Evolutionary conservation across 2,797 vertebrate genomes (phyloP), one percentile per base, ranked within the genome.

Genomic region (Lates japonicus): DNA sequence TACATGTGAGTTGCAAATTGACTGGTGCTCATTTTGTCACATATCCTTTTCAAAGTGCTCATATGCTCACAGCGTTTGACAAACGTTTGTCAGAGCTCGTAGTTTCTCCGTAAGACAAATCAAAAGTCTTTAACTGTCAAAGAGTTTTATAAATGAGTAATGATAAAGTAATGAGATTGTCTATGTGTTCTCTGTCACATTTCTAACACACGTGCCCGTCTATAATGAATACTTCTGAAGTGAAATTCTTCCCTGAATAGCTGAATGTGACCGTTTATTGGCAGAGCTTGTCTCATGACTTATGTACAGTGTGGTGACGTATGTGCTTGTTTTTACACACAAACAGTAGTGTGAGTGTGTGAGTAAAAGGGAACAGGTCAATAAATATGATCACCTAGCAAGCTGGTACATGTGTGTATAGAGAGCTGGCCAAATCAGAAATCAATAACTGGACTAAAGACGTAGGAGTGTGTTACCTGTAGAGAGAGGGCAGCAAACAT

Each of bases 381-480:
- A 69, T 83, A 77, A 44, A 54, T 68, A 67, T 74, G 41, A 79
- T 74, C 55, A 71, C 63, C 57, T 67, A 58, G 51, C 42, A 76
- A 63, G 31, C 39, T 59, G 41, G 33, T 63, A 62, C 54, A 61
- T 64, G n/a, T 48, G 37, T 65, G 8, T 49, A 31, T 29, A 20
- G 79, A 57, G 61, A 62, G 10, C 49, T 17, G 42, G 41, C 16
- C 25, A 46, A 68, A 62, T 31, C 22, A 42, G 42, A 78, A 84
- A 83, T 84, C 66, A 73, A 81, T 78, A 67, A 44, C 19, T 46
- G 46, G 35, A 64, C 41, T 73, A 29, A 70, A 70, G 51, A 78
- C 51, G 7, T 48, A 4, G 49, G 25, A 35, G 19, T 2, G 12
- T 65, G 52, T 49, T 41, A 29, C 17, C 17, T 62, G 51, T 42